Evolutionary conservation across 1,140 invertebrate genomes (phyloP).

Genomic region (Aphaenogaster floridana): DNA sequence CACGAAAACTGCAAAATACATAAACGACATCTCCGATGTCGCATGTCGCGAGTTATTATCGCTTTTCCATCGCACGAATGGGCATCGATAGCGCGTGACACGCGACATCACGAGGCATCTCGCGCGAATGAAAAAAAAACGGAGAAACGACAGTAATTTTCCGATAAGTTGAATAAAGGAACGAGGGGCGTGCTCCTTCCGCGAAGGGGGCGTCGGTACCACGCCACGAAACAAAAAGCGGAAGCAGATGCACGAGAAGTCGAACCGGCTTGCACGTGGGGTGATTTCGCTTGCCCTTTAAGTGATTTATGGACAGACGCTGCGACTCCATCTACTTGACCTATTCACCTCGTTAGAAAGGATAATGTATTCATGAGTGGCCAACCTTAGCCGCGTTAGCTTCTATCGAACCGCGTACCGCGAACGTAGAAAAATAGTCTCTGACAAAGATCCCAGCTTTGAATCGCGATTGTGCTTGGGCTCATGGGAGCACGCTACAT

Average conservation of each 20-base stretch:
- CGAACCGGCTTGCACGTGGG: conserved; percentile 50
- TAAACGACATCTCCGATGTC: conserved; percentile 14
- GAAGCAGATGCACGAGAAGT: conserved; percentile 79
- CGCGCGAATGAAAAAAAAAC: conserved; percentile 39
- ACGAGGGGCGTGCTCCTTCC: conserved; percentile 8
- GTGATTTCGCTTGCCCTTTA: conserved; percentile 76
- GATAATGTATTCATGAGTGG: conserved; percentile 84
- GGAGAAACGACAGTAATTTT: conserved; percentile 66
- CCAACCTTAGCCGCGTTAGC: conserved; percentile 62
- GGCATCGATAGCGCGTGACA: not conserved
- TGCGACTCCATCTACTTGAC: conserved; percentile 82
- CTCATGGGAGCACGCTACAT: not conserved
- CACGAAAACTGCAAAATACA: conserved; percentile 15
- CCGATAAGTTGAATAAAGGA: conserved; percentile 67
- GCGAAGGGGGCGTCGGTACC: not conserved
- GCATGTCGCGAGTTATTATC: conserved; percentile 26
- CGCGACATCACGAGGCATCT: not conserved
- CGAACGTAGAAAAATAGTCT: conserved; percentile 47
- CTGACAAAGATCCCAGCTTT: not conserved
- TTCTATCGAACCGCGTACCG: conserved; percentile 39
- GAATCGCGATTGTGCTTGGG: not conserved
- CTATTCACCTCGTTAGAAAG: conserved; percentile 85
- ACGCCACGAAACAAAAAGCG: conserved; percentile 75
- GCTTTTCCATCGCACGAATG: not conserved
- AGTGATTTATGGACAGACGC: conserved; percentile 83